These are phyloP conservation scores for Phthorimaea operculella DNA, from an alignment of 1,140 invertebrate genomes.

Conservation along the genomic window DNA sequence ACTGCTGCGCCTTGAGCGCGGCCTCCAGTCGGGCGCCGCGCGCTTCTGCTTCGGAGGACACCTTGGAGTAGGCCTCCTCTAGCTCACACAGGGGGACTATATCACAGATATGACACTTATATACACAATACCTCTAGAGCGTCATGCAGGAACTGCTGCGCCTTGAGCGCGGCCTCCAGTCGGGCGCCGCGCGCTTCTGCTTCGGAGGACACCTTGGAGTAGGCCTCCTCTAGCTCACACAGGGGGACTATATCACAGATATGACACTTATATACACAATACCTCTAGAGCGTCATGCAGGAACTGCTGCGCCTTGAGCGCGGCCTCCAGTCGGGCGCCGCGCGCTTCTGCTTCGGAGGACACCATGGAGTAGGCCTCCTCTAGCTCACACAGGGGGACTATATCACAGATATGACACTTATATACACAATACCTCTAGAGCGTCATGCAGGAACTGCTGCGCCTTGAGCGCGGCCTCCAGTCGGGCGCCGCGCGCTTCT, in stretches of 20 bases:
- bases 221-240: constrained; percentile 70
- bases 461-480: constrained; percentile 87
- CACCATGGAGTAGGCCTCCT: constrained; percentile 77
- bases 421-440: constrained; percentile 76
- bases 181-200: constrained; percentile 78
- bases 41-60: constrained; percentile 76
- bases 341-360: constrained; percentile 76
- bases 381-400: too few species aligned
- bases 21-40: constrained; percentile 84
- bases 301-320: constrained; percentile 91
- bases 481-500: constrained; percentile 76
- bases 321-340: constrained; percentile 83
- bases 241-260: too few species aligned
- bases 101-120: too few species aligned
- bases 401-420: too few species aligned
- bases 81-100: constrained; percentile 33
- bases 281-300: constrained; percentile 90
- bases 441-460: constrained; percentile 93
- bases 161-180: constrained; percentile 86
- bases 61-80: constrained; percentile 75
- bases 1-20: constrained; percentile 89
- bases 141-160: constrained; percentile 93
- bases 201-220: constrained; percentile 76
- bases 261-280: too few species aligned
- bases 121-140: too few species aligned